These are phyloP conservation scores for Spheniscus humboldti DNA, from an alignment of 2,797 vertebrate species.

Conservation along the genomic window DNA sequence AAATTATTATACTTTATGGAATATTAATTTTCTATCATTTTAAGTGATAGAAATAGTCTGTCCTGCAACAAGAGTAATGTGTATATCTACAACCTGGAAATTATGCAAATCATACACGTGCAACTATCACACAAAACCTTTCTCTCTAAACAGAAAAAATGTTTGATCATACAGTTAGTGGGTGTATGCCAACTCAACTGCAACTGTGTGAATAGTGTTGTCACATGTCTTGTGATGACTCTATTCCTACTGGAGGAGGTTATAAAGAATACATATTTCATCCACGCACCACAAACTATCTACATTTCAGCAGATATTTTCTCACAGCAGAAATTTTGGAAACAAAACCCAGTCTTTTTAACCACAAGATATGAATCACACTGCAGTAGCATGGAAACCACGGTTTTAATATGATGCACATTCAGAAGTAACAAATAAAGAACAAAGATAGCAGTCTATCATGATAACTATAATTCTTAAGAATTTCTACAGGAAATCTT, in stretches of 20 bases:
- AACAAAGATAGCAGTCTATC: slow-evolving; percentile 14
- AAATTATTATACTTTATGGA: background rate
- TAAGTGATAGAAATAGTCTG: background rate
- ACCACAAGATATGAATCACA: slow-evolving; percentile 57
- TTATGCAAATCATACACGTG: background rate
- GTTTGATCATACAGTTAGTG: background rate
- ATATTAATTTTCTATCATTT: background rate
- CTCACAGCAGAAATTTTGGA: slow-evolving; percentile 27
- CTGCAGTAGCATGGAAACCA: slow-evolving; percentile 7
- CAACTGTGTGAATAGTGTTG: background rate
- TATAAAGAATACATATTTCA: slow-evolving; percentile 7
- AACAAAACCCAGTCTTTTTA: slow-evolving; percentile 21
- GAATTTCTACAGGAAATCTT: slow-evolving; percentile 23
- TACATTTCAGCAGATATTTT: slow-evolving; percentile 29
- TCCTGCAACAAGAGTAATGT: background rate
- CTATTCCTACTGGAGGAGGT: background rate
- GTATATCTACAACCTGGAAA: background rate
- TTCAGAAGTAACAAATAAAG: slow-evolving; percentile 32
- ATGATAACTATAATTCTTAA: slow-evolving; percentile 23
- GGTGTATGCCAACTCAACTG: background rate
- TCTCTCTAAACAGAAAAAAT: background rate
- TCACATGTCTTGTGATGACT: background rate
- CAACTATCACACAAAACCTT: background rate
- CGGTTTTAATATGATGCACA: background rate
- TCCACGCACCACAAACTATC: background rate